These are phyloP conservation scores for Glaucopsyche alexis DNA, from an alignment of 2,888 invertebrate species.

Conservation along the genomic window DNA sequence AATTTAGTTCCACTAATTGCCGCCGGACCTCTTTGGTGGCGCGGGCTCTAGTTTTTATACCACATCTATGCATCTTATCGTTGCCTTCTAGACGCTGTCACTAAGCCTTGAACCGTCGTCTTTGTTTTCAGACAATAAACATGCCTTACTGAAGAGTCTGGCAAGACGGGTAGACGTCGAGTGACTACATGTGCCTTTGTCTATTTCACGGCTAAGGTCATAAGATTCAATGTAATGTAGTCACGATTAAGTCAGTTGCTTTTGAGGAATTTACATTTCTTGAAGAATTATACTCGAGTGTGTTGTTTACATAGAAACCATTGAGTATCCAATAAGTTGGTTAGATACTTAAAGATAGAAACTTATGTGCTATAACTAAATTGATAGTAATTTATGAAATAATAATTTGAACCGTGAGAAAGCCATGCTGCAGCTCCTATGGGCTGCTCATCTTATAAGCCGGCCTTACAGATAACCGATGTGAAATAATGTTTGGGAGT, in stretches of 20 bases:
- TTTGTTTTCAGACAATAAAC: slow-evolving; percentile 73
- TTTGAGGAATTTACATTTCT: neutral
- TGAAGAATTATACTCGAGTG: neutral
- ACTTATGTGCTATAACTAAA: too few species aligned
- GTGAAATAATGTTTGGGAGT: too few species aligned
- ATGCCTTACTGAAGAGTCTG: slow-evolving; percentile 61
- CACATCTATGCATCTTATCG: slow-evolving; percentile 28
- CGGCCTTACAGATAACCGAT: too few species aligned
- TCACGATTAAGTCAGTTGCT: slow-evolving; percentile 4
- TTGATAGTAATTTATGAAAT: too few species aligned
- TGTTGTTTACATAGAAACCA: too few species aligned
- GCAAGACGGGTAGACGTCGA: slow-evolving; percentile 54
- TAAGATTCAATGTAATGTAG: slow-evolving; percentile 5
- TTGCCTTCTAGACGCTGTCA: slow-evolving; percentile 51
- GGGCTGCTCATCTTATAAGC: too few species aligned
- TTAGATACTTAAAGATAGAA: too few species aligned
- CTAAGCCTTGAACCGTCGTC: slow-evolving; percentile 60
- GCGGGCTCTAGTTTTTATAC: neutral
- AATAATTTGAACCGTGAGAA: too few species aligned
- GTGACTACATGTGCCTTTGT: slow-evolving; percentile 54
- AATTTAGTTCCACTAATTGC: too few species aligned
- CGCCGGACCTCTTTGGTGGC: too few species aligned
- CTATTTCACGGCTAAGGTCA: slow-evolving; percentile 49
- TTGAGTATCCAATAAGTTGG: too few species aligned
- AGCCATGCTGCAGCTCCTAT: too few species aligned